Evolutionary conservation across 2,113 vertebrate species (phyloP).

Genomic region (Callochromis pleurospilus): DNA sequence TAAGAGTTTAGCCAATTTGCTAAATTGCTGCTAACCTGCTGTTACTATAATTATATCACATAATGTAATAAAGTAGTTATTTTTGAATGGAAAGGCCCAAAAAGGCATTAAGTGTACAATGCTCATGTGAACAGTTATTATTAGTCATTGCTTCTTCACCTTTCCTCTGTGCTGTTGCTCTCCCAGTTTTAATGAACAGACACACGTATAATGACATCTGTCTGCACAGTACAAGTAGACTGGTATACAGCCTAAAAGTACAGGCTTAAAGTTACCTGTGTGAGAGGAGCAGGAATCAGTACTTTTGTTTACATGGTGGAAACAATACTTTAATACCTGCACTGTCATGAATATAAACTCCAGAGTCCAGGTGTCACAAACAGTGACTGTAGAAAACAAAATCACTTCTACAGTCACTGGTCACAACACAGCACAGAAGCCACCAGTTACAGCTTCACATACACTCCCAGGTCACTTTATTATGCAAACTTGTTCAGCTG

Average conservation of each 20-base stretch:
- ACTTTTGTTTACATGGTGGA: neutral
- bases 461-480: neutral
- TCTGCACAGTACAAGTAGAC: neutral
- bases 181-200: neutral
- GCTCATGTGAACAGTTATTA: neutral
- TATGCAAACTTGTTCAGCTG: neutral
- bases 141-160: neutral
- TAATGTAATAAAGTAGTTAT: neutral
- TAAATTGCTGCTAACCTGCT: neutral
- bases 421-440: neutral
- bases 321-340: neutral
- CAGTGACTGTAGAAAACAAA: neutral
- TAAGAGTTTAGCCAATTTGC: neutral
- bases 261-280: neutral
- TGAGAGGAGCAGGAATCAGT: neutral
- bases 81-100: neutral
- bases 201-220: neutral
- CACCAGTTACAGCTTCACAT: neutral
- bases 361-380: neutral
- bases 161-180: neutral
- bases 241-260: neutral
- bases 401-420: neutral
- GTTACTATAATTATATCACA: neutral
- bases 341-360: neutral
- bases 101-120: neutral